Conservation (phyloP, 92 coral and sea anemone genomes). For the Meandrina meandrites region DNA sequence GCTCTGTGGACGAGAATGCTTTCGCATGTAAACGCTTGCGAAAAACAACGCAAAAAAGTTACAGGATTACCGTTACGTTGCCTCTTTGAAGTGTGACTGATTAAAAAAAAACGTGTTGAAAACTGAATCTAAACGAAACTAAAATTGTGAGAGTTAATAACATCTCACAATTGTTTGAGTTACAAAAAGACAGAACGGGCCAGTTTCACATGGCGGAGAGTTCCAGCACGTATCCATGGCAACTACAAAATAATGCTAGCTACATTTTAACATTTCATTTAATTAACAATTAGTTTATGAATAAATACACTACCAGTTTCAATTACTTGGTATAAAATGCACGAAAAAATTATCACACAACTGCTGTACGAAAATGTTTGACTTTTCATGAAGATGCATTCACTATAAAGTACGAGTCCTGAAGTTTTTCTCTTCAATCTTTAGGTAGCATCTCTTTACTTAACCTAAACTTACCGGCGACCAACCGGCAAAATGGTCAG, state of each 20-base stretch:
- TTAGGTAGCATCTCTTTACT: no score
- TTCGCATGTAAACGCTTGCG: no score
- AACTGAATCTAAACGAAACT: not conserved
- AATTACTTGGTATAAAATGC: not conserved
- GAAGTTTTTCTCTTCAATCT: no score
- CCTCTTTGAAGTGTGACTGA: not conserved
- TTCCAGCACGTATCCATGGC: no score
- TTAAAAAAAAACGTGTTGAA: not conserved
- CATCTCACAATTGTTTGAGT: not conserved
- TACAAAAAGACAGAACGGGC: not conserved
- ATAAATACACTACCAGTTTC: not conserved
- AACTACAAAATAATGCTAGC: no score
- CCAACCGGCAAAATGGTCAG: no score
- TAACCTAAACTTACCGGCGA: no score
- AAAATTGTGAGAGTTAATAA: not conserved
- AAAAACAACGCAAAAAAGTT: not conserved
- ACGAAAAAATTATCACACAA: not conserved
- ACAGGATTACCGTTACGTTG: not conserved
- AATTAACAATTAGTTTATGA: not conserved
- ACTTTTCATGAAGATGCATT: no score
- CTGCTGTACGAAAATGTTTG: not conserved
- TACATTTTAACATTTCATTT: no score
- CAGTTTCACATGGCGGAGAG: not conserved
- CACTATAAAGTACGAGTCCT: no score
- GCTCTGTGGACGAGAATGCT: no score